Evolutionary conservation across 2,113 vertebrate genomes (phyloP), one percentile per base, ranked within the genome.

Genomic region (Epinephelus lanceolatus): DNA sequence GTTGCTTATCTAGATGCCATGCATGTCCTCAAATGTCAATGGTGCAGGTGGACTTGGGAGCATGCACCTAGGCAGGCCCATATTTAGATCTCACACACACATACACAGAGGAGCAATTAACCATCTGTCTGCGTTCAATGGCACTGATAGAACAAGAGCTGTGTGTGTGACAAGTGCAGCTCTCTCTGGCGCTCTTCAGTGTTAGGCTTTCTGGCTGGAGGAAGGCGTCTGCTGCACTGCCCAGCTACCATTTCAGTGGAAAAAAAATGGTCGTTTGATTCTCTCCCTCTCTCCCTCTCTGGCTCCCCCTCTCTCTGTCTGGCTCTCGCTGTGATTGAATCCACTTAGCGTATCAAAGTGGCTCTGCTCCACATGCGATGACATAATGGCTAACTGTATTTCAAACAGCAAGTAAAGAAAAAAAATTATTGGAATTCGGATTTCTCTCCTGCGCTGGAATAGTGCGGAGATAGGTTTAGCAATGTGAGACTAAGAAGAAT

Each of bases 121-220:
- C 89, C 90, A 91, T 90, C 89, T 90, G 89, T 85, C 77, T 88
- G 75, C 67, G 1, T 78, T 87, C 77, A 87, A 52, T 78, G 69
- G 80, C 47, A 60, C 78, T 78, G 86, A 86, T 63, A 65, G 79
- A 88, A 85, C 83, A 81, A 75, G 55, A 89, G 77, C 33, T 65
- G 71, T 76, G 62, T 81, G 55, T 56, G 72, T 45, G 75, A 70
- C 63, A 83, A 78, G 75, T 65, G 84, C 66, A 69, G 69, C 63
- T 53, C 76, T 87, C 70, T 66, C 78, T 88, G 81, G 80, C 78
- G 70, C 62, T 63, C 78, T 59, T 71, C 60, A 71, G 17, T 76
- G 49, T 81, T 74, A 74, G 73, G 77, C 78, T 90, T 65, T 80
- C 80, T 90, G 90, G 70, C 78, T 79, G 76, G 59, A 83, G 83